phyloP scores from a whole-genome alignment of 1,140 invertebrate genomes.

The Sweltsa coloradensis region DNA sequence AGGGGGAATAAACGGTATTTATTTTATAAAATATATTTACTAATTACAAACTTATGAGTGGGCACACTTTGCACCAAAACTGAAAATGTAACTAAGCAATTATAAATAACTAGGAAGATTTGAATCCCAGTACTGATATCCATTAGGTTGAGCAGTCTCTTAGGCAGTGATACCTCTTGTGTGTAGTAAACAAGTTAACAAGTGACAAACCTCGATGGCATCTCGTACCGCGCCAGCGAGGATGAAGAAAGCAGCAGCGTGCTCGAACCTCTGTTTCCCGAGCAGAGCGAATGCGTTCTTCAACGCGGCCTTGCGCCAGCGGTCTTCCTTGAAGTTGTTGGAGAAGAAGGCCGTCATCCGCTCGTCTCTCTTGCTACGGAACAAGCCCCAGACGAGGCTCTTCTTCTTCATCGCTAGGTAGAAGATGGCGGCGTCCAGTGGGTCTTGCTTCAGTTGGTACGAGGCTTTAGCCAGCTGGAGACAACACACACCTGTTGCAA shows the following conservation, averaged over 20 bases:
- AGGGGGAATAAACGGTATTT: no score
- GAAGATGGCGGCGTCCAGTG: slow-evolving; percentile 93
- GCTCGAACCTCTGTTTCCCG: slow-evolving; percentile 88
- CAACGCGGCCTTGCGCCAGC: slow-evolving; percentile 91
- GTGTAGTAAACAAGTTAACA: no score
- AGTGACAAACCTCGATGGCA: slow-evolving; percentile 80
- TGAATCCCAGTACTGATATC: no score
- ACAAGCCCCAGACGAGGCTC: slow-evolving; percentile 90
- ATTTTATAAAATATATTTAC: no score
- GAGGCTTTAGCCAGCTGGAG: slow-evolving; percentile 70
- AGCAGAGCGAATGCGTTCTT: slow-evolving; percentile 96
- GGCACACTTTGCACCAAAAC: no score
- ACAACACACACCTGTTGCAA: slow-evolving; percentile 6
- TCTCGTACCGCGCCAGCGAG: slow-evolving; percentile 87
- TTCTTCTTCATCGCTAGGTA: slow-evolving; percentile 99
- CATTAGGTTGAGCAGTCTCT: no score
- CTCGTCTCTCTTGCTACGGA: slow-evolving; percentile 74
- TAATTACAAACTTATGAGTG: no score
- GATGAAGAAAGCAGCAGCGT: slow-evolving; percentile 91
- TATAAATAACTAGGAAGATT: no score
- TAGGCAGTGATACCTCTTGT: no score
- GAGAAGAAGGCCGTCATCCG: slow-evolving; percentile 92
- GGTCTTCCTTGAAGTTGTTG: slow-evolving; percentile 85
- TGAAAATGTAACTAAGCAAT: no score
- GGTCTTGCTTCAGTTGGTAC: slow-evolving; percentile 82